Percentiles rank a stretch among this genome's conserved stretches.
phyloP scores from a whole-genome alignment of 1,140 invertebrate species.

The Asbolus verrucosus region DNA sequence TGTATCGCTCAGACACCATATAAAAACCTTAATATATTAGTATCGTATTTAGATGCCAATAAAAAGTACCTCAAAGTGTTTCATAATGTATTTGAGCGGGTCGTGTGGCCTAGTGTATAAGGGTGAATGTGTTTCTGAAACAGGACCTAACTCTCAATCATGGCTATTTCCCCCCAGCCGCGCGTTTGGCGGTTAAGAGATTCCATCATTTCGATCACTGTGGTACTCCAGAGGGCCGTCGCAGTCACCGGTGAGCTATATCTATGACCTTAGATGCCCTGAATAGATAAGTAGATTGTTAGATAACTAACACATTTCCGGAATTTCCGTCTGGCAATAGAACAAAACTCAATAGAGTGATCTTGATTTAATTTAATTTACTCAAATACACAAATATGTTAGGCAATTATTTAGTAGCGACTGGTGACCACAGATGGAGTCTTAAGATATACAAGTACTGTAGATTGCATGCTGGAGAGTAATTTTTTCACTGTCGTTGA shows the following conservation, averaged over 20 bases:
- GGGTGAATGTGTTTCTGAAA: conserved; percentile 50
- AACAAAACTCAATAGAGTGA: neutral
- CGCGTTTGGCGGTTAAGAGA: conserved; percentile 66
- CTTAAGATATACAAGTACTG: conserved; percentile 3
- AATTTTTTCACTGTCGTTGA: conserved; percentile 60
- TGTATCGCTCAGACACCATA: conserved; percentile 42
- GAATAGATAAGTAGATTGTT: conserved; percentile 54
- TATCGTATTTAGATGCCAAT: conserved; percentile 64
- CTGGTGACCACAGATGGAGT: conserved; percentile 5
- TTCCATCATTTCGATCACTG: conserved; percentile 66
- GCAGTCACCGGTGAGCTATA: conserved; percentile 63
- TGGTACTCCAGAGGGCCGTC: conserved; percentile 64
- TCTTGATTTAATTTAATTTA: conserved; percentile 28
- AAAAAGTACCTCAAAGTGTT: conserved; percentile 64
- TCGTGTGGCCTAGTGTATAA: conserved; percentile 51
- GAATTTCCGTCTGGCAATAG: conserved; percentile 11
- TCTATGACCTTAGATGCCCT: conserved; percentile 56
- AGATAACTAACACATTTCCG: conserved; percentile 40
- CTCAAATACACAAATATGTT: neutral
- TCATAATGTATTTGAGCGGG: conserved; percentile 62
- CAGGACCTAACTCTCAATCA: conserved; percentile 64
- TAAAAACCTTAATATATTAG: conserved; percentile 60
- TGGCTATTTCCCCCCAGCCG: conserved; percentile 65
- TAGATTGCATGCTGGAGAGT: conserved; percentile 58
- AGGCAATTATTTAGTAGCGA: neutral